Percentiles rank a stretch among this genome's conserved stretches.
These are phyloP conservation scores for Limnothrissa miodon DNA, from an alignment of 2,113 vertebrate species.

Conservation along the genomic window DNA sequence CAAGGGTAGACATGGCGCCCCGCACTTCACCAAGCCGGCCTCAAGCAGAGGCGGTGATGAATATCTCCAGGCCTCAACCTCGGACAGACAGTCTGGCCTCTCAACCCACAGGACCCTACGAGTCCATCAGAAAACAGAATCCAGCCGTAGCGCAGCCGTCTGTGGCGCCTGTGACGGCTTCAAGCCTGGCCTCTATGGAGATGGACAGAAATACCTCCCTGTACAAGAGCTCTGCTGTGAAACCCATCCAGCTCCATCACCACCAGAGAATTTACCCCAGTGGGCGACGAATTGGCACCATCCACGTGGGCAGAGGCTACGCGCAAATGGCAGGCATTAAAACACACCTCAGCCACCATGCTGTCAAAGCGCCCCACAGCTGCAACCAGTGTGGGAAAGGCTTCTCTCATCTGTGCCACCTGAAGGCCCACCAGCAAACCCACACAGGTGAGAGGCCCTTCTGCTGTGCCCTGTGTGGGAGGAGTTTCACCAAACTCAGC, in stretches of 20 bases:
- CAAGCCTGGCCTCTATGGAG: constrained; percentile 42
- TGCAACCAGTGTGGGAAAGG: constrained; percentile 71
- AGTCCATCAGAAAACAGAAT: constrained; percentile 48
- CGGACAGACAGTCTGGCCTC: constrained; percentile 44
- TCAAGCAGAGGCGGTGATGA: constrained; percentile 43
- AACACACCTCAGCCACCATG: constrained; percentile 45
- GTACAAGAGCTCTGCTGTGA: constrained; percentile 57
- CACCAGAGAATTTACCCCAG: constrained; percentile 49
- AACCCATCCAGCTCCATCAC: constrained; percentile 44
- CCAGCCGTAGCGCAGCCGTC: constrained; percentile 26
- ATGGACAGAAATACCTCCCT: constrained; percentile 37
- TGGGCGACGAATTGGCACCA: constrained; percentile 42
- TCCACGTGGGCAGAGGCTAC: constrained; percentile 49
- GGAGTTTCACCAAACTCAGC: constrained; percentile 75
- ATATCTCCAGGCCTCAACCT: constrained; percentile 37
- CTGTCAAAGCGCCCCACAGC: constrained; percentile 51
- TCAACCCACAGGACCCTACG: constrained; percentile 51
- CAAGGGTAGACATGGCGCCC: constrained; percentile 24
- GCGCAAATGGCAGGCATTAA: constrained; percentile 47
- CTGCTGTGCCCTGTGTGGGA: constrained; percentile 71
- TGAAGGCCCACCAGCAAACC: constrained; percentile 69
- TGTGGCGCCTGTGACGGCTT: constrained; percentile 20
- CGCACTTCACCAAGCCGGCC: constrained; percentile 46
- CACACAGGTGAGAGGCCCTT: constrained; percentile 74
- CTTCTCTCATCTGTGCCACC: constrained; percentile 72